These are phyloP conservation scores for Xiphophorus couchianus DNA, from an alignment of 2,113 vertebrate species.

Conservation along the genomic window DNA sequence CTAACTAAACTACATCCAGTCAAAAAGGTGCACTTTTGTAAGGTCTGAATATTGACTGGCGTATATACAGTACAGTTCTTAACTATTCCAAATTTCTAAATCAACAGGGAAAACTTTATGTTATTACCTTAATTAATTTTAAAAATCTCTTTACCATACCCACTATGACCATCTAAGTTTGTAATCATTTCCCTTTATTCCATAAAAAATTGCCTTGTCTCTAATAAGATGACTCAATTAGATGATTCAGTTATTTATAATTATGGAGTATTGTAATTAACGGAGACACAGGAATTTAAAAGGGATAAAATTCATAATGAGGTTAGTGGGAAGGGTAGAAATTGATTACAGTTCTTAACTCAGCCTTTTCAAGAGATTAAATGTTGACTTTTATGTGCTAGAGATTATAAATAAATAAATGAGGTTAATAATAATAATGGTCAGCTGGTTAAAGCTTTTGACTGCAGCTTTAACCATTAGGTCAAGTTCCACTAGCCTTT, in stretches of 20 bases:
- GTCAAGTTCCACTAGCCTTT: not conserved
- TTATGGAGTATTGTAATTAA: constrained; percentile 36
- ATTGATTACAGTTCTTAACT: constrained; percentile 18
- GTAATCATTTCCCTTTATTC: not conserved
- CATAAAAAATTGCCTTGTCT: not conserved
- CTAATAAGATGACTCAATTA: constrained; percentile 3
- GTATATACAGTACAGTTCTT: not conserved
- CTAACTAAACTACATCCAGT: not conserved
- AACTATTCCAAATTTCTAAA: not conserved
- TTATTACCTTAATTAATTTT: not conserved
- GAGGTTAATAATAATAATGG: not conserved
- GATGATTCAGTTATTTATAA: constrained; percentile 29
- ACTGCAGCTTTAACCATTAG: not conserved
- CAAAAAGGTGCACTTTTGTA: not conserved
- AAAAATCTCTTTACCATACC: not conserved
- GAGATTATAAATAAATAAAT: not conserved
- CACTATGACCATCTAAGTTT: not conserved
- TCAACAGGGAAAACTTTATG: not conserved
- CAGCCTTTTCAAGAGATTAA: not conserved
- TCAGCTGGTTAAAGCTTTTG: not conserved
- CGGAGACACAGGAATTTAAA: constrained; percentile 29
- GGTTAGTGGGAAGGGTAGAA: not conserved
- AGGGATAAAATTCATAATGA: constrained; percentile 10
- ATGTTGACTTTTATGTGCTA: not conserved
- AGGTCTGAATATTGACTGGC: not conserved